Evolutionary conservation across 2,113 vertebrate species (phyloP), one percentile per base, ranked within the genome.

Genomic region (chimpanzee (Pan troglodytes)): DNA sequence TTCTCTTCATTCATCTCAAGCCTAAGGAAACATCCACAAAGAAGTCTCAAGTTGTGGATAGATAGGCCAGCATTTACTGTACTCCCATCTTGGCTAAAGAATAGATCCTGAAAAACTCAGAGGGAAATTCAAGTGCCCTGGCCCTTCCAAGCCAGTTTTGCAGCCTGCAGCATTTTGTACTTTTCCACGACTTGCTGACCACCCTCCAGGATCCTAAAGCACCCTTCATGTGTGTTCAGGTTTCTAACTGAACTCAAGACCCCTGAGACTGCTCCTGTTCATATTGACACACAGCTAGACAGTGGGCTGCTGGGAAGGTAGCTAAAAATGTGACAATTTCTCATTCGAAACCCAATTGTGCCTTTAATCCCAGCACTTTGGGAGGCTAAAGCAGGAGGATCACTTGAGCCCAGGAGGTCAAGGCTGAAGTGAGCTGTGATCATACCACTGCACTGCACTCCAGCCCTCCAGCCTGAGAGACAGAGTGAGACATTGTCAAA

Each of bases 311-410:
- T 80, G 93, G 76, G 68, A 86, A 97, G 38, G 79, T 90, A 98
- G 92, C 95, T 94, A 83, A 91, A 92, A 96, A 38, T 0, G 0
- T 97, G 97, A 80, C 52, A 72, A 68, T 96, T 96, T 78, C 79
- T 98, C 94, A 92, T 96, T 93, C 73, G 59, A 97, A 98, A 97
- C 85, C 78, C 50, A 93, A 20, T 43, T 81, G 89, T 93, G 70
- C 61, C 27, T 64, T 64, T 64, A 64, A 64, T 30, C 5, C 27
- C 27, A 30, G 27, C 12, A 64, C 61, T 64, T 64, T 30, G 61
- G 27, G 27, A 64, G 12, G 61, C 61, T 64, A 30, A 64, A 64
- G 12, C 61, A 64, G 61, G 61, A 64, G 61, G 27, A 64, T 32
- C 61, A 64, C 61, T 30, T 64, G 61, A 32, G 61, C 27, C 61